These are phyloP conservation scores for Ophioninae sp. DNA, from an alignment of 2,888 invertebrate genomes.

Conservation along the genomic window DNA sequence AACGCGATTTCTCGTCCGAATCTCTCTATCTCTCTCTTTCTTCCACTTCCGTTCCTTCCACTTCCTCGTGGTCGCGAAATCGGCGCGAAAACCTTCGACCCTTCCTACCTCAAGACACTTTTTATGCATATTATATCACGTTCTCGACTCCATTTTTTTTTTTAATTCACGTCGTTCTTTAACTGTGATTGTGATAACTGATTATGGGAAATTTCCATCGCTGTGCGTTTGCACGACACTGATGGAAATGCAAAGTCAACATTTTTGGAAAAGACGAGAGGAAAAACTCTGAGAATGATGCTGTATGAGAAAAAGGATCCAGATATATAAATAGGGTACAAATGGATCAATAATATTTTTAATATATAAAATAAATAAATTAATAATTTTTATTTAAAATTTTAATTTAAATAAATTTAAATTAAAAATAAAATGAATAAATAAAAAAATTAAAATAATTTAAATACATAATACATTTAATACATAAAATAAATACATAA, in stretches of 20 bases:
- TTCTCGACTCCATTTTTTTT: slow-evolving; percentile 34
- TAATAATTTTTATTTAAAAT: too few relatives aligned
- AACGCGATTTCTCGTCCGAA: slow-evolving; percentile 50
- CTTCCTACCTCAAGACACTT: slow-evolving; percentile 15
- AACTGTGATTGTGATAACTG: slow-evolving; percentile 30
- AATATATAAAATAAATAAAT: too few relatives aligned
- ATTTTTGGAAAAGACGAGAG: not conserved
- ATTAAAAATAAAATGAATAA: too few relatives aligned
- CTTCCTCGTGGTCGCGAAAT: slow-evolving; percentile 22
- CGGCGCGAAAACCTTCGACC: slow-evolving; percentile 36
- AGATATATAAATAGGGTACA: too few relatives aligned
- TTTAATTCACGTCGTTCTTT: slow-evolving; percentile 15
- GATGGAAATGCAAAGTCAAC: slow-evolving; percentile 28
- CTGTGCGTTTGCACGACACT: slow-evolving; percentile 5
- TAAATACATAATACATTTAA: too few relatives aligned
- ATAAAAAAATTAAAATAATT: too few relatives aligned
- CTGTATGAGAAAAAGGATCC: too few relatives aligned
- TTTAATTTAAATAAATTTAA: too few relatives aligned
- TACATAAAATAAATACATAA: too few relatives aligned
- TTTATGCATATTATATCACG: slow-evolving; percentile 44
- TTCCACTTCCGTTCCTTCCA: slow-evolving; percentile 40
- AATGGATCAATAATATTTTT: too few relatives aligned
- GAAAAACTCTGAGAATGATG: too few relatives aligned
- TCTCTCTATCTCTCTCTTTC: not conserved
- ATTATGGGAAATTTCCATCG: slow-evolving; percentile 34